These are phyloP conservation scores for Apodemus speciosus DNA, from an alignment of 2,113 vertebrate species.

Conservation along the genomic window DNA sequence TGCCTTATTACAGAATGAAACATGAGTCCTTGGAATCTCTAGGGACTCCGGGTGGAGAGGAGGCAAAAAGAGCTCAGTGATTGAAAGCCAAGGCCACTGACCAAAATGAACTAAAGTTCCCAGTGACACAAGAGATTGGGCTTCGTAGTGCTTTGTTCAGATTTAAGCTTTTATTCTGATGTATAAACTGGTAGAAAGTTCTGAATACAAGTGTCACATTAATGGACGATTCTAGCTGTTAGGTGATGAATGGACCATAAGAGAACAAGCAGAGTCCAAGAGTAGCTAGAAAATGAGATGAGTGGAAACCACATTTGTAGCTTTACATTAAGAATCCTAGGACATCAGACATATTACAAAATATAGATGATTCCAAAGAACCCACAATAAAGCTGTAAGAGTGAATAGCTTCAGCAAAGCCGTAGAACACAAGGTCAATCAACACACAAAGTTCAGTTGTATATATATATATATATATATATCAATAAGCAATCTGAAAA, in stretches of 20 bases:
- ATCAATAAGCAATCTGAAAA: background rate
- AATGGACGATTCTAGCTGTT: background rate
- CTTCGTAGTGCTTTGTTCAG: background rate
- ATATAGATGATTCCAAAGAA: background rate
- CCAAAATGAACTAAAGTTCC: background rate
- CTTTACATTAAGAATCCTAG: conserved; percentile 24
- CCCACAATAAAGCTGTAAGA: background rate
- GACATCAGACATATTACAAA: conserved; percentile 22
- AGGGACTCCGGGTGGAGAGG: background rate
- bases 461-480: background rate
- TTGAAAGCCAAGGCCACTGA: background rate
- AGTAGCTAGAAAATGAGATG: background rate
- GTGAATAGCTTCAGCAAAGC: background rate
- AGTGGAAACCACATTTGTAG: background rate
- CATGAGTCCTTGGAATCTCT: background rate
- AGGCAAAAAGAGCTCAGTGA: background rate
- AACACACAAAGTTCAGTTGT: background rate
- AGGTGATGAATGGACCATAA: background rate
- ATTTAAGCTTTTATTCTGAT: conserved; percentile 39
- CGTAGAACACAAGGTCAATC: background rate
- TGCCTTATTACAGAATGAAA: background rate
- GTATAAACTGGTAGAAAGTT: conserved; percentile 35
- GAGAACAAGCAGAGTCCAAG: background rate
- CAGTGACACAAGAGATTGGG: background rate
- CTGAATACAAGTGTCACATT: background rate